Evolutionary conservation across 2,113 vertebrate species (phyloP).

Genomic region (Paralichthys olivaceus): DNA sequence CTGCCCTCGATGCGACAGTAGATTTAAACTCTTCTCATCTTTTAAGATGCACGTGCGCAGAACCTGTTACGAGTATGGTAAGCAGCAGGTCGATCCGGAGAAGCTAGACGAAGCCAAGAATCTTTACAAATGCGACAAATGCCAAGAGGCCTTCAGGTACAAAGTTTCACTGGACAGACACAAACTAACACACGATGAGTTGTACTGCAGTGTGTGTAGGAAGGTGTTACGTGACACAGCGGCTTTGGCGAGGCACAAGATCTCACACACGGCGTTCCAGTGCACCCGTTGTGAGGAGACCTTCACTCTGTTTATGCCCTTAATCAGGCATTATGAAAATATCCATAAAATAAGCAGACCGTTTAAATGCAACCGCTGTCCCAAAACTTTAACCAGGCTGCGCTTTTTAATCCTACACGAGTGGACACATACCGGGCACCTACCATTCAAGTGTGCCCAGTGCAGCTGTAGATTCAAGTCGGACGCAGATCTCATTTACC

Average conservation of each 20-base stretch:
- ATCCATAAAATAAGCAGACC: slow-evolving; percentile 58
- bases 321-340: slow-evolving; percentile 59
- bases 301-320: slow-evolving; percentile 56
- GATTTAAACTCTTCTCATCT: slow-evolving; percentile 41
- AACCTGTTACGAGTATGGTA: slow-evolving; percentile 57
- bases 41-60: slow-evolving; percentile 53
- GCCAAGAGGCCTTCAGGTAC: slow-evolving; percentile 47
- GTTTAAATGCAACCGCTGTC: slow-evolving; percentile 58
- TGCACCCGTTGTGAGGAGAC: slow-evolving; percentile 66
- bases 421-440: slow-evolving; percentile 61
- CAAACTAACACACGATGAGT: slow-evolving; percentile 55
- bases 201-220: slow-evolving; percentile 67
- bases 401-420: slow-evolving; percentile 64
- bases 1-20: slow-evolving; percentile 61
- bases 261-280: slow-evolving; percentile 59
- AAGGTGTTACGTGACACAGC: slow-evolving; percentile 53
- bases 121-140: slow-evolving; percentile 59
- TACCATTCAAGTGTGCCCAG: slow-evolving; percentile 61
- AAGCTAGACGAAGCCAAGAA: neutral
- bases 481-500: slow-evolving; percentile 50
- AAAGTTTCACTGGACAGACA: slow-evolving; percentile 56
- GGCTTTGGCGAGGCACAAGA: slow-evolving; percentile 53
- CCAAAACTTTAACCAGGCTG: slow-evolving; percentile 23
- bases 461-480: slow-evolving; percentile 53
- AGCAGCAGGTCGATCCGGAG: slow-evolving; percentile 17